phyloP scores from a whole-genome alignment of 2,797 vertebrate species.

The Tachyglossus aculeatus region DNA sequence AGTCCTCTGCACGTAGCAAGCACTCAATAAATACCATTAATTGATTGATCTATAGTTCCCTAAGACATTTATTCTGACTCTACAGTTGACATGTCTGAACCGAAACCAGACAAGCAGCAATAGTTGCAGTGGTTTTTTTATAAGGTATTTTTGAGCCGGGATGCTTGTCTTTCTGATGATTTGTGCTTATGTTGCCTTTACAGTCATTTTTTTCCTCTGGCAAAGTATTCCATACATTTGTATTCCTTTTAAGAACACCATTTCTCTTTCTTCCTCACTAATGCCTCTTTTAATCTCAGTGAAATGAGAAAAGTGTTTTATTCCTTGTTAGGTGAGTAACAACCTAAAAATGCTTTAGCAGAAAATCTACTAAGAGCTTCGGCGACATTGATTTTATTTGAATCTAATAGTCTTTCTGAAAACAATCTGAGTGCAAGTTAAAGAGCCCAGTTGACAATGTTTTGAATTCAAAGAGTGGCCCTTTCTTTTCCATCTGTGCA shows the following conservation, averaged over 20 bases:
- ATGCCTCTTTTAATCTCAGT: background rate
- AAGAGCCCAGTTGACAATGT: too few species aligned
- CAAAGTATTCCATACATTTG: background rate
- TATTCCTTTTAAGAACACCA: background rate
- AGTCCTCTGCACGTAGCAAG: too few species aligned
- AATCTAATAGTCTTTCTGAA: too few species aligned
- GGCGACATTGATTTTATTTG: too few species aligned
- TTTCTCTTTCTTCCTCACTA: background rate
- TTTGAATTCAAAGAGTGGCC: too few species aligned
- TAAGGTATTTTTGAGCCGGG: background rate
- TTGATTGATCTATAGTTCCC: too few species aligned
- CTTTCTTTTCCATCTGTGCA: too few species aligned
- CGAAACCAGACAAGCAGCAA: background rate
- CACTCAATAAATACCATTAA: too few species aligned
- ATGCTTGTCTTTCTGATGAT: background rate
- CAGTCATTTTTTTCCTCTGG: background rate
- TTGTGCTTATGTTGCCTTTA: background rate
- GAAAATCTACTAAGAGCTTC: too few species aligned
- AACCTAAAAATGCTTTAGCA: too few species aligned
- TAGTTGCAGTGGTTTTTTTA: background rate
- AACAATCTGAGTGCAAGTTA: too few species aligned
- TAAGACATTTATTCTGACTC: too few species aligned
- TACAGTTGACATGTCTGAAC: background rate
- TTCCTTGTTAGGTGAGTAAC: background rate
- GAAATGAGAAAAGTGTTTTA: background rate